Base-by-base conservation (phyloP, 2,888 invertebrate genomes). In the Sphinx pinastri region DNA sequence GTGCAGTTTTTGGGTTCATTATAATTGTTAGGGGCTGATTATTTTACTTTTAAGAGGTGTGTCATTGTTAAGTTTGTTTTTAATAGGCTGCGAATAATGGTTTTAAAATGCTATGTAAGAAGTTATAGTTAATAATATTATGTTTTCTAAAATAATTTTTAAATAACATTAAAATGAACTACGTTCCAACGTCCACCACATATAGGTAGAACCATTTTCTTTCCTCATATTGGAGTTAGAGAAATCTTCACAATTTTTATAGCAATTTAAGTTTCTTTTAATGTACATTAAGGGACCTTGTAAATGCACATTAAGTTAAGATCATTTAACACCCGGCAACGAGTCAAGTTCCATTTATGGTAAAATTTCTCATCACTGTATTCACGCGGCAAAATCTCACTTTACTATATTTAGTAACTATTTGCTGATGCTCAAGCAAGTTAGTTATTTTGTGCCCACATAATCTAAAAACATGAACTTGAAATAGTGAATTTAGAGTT, bases 341-440 rank as follows among this genome's bases (percentile, higher is more conserved):
- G 19, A 63, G 49, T 14, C 49, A 13, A 13, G 63, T 49, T 49
- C 63, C 63, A 19, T 63, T 49, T 63, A 63, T 13, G 49, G 63
- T 49, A 49, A 49, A 63, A 63, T 63, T 63, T 63, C 63, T 63
- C 63, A 63, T 63, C 63, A 25, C 63, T 63, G 49, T 19, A 47
- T 63, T 63, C 11, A 49, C 49, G 47, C 49, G 14, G 63, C 47
- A 12, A 47, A 63, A 63, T 63, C 47, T 63, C 49, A 63, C 63
- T 63, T 19, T 12, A 16, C 47, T 63, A 16, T 19, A 31, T 31
- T 3, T 4, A 13, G 58, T 31, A 38, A 31, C 25, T 25, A 38
- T 38, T 38, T 38, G 38, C n/a, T 16, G 60, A 59, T 45, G 45
- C 45, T n/a, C 31, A 16, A 45, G 60, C 45, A 60, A 45, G 45